Conservation (phyloP, 2,113 vertebrate genomes). For the Athene cunicularia region DNA sequence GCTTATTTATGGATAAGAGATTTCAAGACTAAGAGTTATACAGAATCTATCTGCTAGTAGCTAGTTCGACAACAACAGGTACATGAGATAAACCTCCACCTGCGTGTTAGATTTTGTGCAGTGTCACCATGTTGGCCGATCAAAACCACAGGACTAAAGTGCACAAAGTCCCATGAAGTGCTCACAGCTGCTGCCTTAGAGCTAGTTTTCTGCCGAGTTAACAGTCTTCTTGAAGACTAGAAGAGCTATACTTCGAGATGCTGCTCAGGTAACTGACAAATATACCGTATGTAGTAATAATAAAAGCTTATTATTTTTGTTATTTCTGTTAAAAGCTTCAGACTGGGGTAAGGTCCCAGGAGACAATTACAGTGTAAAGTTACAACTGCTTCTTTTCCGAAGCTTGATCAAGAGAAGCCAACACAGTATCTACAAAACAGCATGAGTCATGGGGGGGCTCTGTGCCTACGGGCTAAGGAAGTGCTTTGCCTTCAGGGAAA, state of each 20-base stretch:
- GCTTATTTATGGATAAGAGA: not conserved
- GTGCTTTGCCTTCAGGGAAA: not conserved
- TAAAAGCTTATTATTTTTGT: not conserved
- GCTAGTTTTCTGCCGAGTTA: not conserved
- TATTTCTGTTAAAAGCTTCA: not conserved
- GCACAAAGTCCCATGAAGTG: not conserved
- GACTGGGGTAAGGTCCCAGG: not conserved
- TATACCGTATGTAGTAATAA: not conserved
- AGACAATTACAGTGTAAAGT: not conserved
- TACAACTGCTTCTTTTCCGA: not conserved
- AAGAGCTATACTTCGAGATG: not conserved
- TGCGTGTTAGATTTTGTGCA: not conserved
- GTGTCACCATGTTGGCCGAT: not conserved
- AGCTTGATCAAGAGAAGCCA: not conserved
- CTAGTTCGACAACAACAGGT: not conserved
- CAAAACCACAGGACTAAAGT: not conserved
- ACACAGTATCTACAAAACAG: not conserved
- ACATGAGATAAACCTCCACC: not conserved
- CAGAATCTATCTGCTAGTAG: not conserved
- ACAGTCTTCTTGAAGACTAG: not conserved
- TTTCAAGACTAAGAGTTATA: not conserved
- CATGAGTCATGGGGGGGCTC: not conserved
- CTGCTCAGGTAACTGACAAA: not conserved
- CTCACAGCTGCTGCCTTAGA: not conserved
- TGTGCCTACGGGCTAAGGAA: not conserved